Evolutionary conservation across 2,113 vertebrate genomes (phyloP).

Genomic region (Tragulus kanchil): DNA sequence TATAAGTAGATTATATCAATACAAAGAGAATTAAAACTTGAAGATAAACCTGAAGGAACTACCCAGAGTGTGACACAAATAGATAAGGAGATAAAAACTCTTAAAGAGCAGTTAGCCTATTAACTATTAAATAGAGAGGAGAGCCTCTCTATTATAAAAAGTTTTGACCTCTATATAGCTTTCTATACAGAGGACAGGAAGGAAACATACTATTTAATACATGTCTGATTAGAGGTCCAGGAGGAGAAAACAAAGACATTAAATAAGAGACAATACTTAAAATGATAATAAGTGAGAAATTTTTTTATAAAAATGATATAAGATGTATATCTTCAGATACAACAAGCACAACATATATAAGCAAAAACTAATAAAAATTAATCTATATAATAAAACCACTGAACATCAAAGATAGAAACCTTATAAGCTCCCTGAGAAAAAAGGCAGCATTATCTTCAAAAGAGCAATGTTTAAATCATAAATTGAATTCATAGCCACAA

Average conservation of each 20-base stretch:
- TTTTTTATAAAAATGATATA: background rate
- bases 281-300: background rate
- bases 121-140: background rate
- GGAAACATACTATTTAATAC: background rate
- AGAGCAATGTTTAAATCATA: background rate
- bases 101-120: background rate
- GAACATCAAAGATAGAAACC: constrained; percentile 8
- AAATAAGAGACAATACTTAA: background rate
- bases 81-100: background rate
- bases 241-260: background rate
- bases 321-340: background rate
- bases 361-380: constrained; percentile 20
- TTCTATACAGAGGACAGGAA: background rate
- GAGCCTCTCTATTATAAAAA: background rate
- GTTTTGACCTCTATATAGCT: background rate
- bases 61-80: background rate
- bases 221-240: background rate
- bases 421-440: background rate
- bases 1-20: background rate
- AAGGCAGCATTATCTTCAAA: background rate
- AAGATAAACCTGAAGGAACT: background rate
- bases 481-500: background rate
- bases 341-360: background rate
- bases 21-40: background rate
- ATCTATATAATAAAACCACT: background rate